These are phyloP conservation scores for Oreochromis niloticus DNA, from an alignment of 2,113 vertebrate species.

Conservation along the genomic window DNA sequence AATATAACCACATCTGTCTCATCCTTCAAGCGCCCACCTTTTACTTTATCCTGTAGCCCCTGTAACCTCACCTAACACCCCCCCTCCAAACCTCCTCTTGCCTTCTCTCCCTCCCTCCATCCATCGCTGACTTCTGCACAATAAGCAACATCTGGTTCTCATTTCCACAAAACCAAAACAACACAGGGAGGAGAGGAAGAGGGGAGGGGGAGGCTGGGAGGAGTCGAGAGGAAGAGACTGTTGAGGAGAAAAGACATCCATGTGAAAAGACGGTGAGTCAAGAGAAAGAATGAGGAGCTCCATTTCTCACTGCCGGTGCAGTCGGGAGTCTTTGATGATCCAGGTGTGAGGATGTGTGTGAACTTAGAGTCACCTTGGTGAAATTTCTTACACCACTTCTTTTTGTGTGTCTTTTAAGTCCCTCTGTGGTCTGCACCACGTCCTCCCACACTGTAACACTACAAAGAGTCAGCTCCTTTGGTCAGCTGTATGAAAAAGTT, in stretches of 20 bases:
- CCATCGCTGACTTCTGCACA: slow-evolving; percentile 59
- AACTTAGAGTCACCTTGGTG: background rate
- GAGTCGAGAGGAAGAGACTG: background rate
- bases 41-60: background rate
- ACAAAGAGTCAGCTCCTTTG: slow-evolving; percentile 22
- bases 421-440: background rate
- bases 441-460: background rate
- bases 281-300: slow-evolving; percentile 1
- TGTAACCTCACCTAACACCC: slow-evolving; percentile 11
- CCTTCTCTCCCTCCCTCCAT: background rate
- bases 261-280: slow-evolving; percentile 2
- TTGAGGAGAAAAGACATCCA: slow-evolving; percentile 17
- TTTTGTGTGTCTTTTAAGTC: background rate
- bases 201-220: background rate
- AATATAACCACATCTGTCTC: slow-evolving; percentile 42
- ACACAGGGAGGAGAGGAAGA: slow-evolving; percentile 44
- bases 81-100: background rate
- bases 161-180: slow-evolving; percentile 74
- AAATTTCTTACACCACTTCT: background rate
- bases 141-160: slow-evolving; percentile 77
- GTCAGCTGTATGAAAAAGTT: slow-evolving; percentile 39
- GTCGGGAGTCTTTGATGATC: slow-evolving; percentile 14
- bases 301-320: slow-evolving; percentile 5
- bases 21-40: slow-evolving; percentile 1
- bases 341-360: slow-evolving; percentile 25